phyloP scores from a whole-genome alignment of 2,113 vertebrate genomes.

The Romanogobio albipinnatus region DNA sequence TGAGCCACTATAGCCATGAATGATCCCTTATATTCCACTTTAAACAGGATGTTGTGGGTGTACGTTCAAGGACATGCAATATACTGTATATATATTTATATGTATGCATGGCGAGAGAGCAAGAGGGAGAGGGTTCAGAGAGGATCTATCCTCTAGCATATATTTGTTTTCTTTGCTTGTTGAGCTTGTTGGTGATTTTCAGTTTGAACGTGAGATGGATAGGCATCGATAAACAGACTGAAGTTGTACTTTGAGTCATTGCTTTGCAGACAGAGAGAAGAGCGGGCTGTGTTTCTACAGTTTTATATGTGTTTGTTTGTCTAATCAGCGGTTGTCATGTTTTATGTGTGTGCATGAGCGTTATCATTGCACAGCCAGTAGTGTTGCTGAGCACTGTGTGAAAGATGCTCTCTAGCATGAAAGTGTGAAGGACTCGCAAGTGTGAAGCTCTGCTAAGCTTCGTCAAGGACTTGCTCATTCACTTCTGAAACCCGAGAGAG shows the following conservation, averaged over 20 bases:
- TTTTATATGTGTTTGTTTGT: neutral
- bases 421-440: slow-evolving; percentile 32
- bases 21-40: neutral
- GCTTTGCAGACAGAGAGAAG: neutral
- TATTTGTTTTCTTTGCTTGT: neutral
- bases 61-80: neutral
- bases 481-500: neutral
- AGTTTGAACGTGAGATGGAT: neutral
- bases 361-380: neutral
- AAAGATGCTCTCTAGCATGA: neutral
- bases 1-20: neutral
- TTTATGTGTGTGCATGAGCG: neutral
- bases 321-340: neutral
- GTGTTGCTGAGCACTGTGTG: neutral
- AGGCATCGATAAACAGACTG: neutral
- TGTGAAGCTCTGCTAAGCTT: slow-evolving; percentile 19
- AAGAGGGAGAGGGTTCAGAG: too few relatives aligned
- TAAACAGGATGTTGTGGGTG: neutral
- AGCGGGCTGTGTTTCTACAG: neutral
- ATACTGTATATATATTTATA: too few relatives aligned
- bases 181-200: neutral
- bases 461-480: slow-evolving; percentile 25
- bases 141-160: neutral
- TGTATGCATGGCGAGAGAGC: too few relatives aligned
- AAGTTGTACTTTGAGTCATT: neutral